Evolutionary conservation across 2,113 vertebrate species (phyloP), one percentile per base, ranked within the genome.

Genomic region (Odobenus rosmarus): DNA sequence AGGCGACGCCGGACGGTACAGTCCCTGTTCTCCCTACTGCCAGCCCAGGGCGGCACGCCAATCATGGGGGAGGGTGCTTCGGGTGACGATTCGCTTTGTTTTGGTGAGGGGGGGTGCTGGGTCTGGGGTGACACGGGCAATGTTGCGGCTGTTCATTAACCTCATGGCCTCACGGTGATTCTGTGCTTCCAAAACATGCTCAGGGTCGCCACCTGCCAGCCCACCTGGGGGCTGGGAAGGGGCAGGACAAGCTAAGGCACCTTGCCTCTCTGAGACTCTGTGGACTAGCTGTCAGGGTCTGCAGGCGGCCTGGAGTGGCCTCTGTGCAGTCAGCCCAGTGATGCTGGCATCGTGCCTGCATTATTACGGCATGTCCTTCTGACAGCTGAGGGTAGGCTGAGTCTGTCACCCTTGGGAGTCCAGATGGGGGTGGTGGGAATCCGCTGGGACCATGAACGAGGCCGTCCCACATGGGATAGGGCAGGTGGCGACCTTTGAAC

Each of bases 1-100:
- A 99, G 99, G 99, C 99, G 98, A 99, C 99, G 99, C 99, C 99
- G 99, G 99, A 99, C 99, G 99, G 99, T 99, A 99, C 98, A 99
- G 99, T 99, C 99, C 99, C 99, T 99, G 99, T 99, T 99, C 99
- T 99, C 99, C 99, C 99, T 99, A 97, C 99, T 98, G 99, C 98
- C 98, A 98, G 98, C 98, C 98, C 98, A 98, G 96, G 97, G 98
- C 98, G 98, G 98, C 98, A 98, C 98, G 97, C 98, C 98, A 92
- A 95, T 97, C 97, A 96, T 21, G 98, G 98, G 98, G 98, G 98
- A 96, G 95, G 97, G 98, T 92, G 98, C 95, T 98, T 93, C 55
- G 90, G 98, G 95, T 93, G 89, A 88, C 93, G 59, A 93, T 88
- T 74, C 76, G 88, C 98, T 95, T 90, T 98, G 92, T 96, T 97